Evolutionary conservation across 37 sponge, comb jelly and placozoan species (phyloP).

Genomic region (Aphrocallistes beatrix): DNA sequence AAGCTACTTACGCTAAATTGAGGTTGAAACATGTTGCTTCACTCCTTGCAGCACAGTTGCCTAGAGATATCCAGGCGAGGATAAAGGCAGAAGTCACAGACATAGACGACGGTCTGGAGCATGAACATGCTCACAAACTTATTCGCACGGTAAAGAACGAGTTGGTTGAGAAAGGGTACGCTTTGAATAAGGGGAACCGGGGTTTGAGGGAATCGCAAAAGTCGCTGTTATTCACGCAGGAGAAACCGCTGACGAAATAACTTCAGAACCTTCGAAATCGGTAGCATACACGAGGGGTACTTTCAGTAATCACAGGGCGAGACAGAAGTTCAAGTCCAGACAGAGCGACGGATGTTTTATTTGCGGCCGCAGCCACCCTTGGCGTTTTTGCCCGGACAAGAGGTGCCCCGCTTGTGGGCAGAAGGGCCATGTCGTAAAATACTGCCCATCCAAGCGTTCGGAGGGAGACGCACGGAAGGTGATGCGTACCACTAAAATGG

Average conservation of each 20-base stretch:
- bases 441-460: background rate
- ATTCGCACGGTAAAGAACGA: background rate
- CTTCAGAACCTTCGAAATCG: no score
- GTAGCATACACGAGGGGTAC: background rate
- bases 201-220: background rate
- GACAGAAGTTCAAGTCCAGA: background rate
- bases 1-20: background rate
- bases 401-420: background rate
- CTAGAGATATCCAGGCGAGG: background rate
- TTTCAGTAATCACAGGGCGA: background rate
- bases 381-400: background rate
- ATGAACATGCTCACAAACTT: background rate
- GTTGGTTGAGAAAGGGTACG: background rate
- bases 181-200: background rate
- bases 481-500: background rate
- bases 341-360: background rate
- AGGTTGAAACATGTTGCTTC: background rate
- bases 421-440: background rate
- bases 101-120: background rate
- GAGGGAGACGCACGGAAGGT: background rate
- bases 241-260: no score
- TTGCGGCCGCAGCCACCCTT: background rate
- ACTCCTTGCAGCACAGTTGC: background rate
- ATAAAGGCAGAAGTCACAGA: background rate
- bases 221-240: background rate